Evolutionary conservation across 2,888 invertebrate genomes (phyloP), one percentile per base, ranked within the genome.

Genomic region (Synergus laeviventris): DNA sequence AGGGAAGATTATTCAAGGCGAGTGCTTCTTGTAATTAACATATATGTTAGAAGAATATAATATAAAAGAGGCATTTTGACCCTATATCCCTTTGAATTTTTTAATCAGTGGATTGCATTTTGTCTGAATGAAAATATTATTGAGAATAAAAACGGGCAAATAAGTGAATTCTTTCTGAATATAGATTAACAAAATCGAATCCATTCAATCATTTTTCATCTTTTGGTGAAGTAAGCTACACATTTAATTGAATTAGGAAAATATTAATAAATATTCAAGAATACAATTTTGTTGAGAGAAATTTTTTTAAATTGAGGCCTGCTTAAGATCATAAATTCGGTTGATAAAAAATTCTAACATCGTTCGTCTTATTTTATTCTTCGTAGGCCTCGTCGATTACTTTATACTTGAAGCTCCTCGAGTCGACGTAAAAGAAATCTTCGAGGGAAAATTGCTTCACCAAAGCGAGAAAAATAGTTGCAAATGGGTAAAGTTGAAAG

Each of bases 401-500:
- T 75, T 45, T 49, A 39, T 54, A 42, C 31, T 31, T 16, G 66
- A 66, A 66, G 66, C n/a, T 24, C 2, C 31, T 66, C 24, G 31
- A 66, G 45, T 24, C 66, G 45, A 24, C 45, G 45, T 66, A 66
- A 66, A 66, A 45, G 9, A 24, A 76, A 73, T 49, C 49, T 18
- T n/a, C n/a, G 45, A 66, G 45, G 45, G 31, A 66, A 56, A 66
- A 66, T 66, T 45, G 45, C 31, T 74, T 66, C 62, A 66, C 62
- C 49, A 73, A 9, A 79, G 76, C 76, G 70, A 75, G 36, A 39
- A 31, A 56, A 9, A 62, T 66, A 73, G 78, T 83, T 81, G 82
- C 77, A 81, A 83, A 82, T 82, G 82, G 81, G 64, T 49, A 83
- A 83, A 82, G 83, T 81, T 82, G 74, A 59, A 74, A 39, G 70